A percentile compares a stretch with the other conserved stretches of the same genome.
Evolutionary conservation across 2,797 vertebrate genomes (phyloP).

Genomic region (Anas flavirostris): DNA sequence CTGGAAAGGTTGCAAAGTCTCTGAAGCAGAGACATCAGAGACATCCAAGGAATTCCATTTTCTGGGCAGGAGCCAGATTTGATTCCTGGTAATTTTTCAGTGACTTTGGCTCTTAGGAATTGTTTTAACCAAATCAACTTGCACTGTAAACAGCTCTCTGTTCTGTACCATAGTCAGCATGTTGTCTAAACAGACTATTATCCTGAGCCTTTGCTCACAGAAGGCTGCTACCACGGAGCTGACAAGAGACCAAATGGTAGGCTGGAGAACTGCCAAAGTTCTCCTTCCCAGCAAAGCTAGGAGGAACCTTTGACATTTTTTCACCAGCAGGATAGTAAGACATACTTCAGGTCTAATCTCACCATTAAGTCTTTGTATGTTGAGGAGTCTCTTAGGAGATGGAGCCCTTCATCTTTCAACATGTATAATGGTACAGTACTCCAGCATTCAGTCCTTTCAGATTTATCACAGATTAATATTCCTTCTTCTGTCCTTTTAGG

Average conservation of each 20-base stretch:
- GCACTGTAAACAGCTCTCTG: slow-evolving; percentile 34
- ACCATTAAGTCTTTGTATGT: background rate
- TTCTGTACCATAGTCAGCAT: slow-evolving; percentile 60
- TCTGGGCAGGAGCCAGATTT: slow-evolving; percentile 23
- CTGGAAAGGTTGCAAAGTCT: background rate
- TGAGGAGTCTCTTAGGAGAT: slow-evolving; percentile 47
- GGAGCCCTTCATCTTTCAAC: background rate
- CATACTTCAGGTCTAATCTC: slow-evolving; percentile 20
- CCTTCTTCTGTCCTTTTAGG: background rate
- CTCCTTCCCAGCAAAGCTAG: slow-evolving; percentile 54
- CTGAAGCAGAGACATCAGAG: background rate
- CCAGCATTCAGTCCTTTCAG: background rate
- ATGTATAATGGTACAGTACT: background rate
- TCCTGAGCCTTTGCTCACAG: background rate
- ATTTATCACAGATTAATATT: slow-evolving; percentile 7
- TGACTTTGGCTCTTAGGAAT: slow-evolving; percentile 14
- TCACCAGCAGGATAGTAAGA: slow-evolving; percentile 20
- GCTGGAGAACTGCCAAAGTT: slow-evolving; percentile 68
- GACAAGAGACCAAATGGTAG: slow-evolving; percentile 67
- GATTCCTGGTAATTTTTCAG: slow-evolving; percentile 56
- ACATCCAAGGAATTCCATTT: background rate
- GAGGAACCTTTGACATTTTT: slow-evolving; percentile 65
- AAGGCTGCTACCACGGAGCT: slow-evolving; percentile 68
- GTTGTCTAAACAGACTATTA: slow-evolving; percentile 71
- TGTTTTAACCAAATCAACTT: slow-evolving; percentile 61